These are phyloP conservation scores for Remorina albescens DNA, from an alignment of 2,797 vertebrate species.

Conservation along the genomic window DNA sequence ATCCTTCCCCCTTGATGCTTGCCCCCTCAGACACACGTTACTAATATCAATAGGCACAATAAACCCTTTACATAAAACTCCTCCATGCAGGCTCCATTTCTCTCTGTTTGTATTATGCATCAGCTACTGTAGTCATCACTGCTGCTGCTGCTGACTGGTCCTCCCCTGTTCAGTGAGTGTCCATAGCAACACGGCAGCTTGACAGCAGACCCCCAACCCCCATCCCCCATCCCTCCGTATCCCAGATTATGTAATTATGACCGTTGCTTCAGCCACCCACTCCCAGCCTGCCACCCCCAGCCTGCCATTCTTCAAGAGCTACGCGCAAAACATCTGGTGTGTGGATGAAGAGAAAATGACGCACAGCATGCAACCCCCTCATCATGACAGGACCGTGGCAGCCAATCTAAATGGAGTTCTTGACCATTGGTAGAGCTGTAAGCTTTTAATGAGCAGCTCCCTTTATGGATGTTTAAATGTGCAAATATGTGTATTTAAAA, in stretches of 20 bases:
- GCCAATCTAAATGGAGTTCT: no score
- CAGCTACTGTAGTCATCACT: not conserved
- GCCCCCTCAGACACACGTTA: not conserved
- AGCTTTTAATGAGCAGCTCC: not conserved
- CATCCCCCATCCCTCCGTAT: constrained; percentile 46
- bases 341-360: constrained; percentile 10
- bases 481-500: not conserved
- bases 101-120: constrained; percentile 13
- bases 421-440: not conserved
- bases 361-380: not conserved
- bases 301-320: constrained; percentile 18
- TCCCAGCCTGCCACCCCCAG: not conserved
- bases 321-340: constrained; percentile 37
- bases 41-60: not conserved
- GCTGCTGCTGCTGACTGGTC: constrained; percentile 3
- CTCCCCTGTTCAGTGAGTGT: constrained; percentile 43
- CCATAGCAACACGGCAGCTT: constrained; percentile 62
- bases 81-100: not conserved
- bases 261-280: constrained; percentile 19
- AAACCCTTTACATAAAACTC: not conserved
- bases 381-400: not conserved
- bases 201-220: constrained; percentile 45
- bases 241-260: constrained; percentile 75
- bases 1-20: not conserved
- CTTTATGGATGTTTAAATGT: not conserved